These are phyloP conservation scores for Corythornis madagascariensis DNA, from an alignment of 2,113 vertebrate genomes.

Conservation along the genomic window DNA sequence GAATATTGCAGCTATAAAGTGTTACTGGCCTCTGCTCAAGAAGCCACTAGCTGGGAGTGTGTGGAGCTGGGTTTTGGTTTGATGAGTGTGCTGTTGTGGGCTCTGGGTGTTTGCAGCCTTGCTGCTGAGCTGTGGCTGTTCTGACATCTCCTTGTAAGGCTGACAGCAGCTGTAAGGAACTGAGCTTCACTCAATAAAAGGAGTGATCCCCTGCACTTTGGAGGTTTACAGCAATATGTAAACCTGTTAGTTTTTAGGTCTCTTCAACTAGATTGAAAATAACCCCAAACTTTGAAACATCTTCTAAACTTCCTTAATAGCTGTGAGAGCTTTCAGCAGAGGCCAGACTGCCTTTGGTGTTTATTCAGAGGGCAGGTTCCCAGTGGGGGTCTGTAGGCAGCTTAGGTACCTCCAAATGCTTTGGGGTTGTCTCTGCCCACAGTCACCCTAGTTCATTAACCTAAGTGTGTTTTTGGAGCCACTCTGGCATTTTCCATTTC, in stretches of 20 bases:
- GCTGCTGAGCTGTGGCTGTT: accelerated
- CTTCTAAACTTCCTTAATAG: background rate
- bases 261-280: background rate
- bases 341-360: background rate
- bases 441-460: background rate
- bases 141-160: background rate
- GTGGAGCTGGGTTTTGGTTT: background rate
- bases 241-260: background rate
- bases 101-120: background rate
- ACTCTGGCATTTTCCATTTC: background rate
- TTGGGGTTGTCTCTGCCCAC: background rate
- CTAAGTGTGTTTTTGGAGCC: background rate
- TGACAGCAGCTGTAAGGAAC: background rate
- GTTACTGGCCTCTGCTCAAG: background rate
- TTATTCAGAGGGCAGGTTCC: background rate
- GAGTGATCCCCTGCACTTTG: background rate
- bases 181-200: background rate
- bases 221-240: background rate
- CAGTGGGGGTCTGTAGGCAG: background rate
- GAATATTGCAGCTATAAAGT: background rate
- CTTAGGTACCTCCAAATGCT: background rate
- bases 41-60: background rate
- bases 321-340: background rate
- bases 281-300: background rate
- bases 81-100: background rate